Evolutionary conservation across 2,797 vertebrate species (phyloP).

Genomic region (Cossypha polioptera): DNA sequence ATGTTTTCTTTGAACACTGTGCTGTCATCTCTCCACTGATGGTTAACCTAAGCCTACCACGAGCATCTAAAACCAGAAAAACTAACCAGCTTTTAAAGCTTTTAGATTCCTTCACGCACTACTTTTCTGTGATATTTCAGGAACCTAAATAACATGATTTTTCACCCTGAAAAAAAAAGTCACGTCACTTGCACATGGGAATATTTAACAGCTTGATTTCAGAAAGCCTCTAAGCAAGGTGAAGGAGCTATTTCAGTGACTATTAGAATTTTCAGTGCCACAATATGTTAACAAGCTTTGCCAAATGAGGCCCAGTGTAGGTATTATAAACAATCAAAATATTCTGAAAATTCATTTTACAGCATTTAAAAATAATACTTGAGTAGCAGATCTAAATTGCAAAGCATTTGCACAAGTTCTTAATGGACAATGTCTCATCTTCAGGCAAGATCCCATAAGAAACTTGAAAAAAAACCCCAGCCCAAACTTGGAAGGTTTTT

Average conservation of each 20-base stretch:
- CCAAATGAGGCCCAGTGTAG: background rate
- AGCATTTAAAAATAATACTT: background rate
- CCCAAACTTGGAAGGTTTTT: background rate
- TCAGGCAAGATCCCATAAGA: background rate
- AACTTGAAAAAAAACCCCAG: background rate
- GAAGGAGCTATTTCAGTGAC: background rate
- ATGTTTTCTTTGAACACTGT: background rate
- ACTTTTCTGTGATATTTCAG: background rate
- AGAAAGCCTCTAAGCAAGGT: background rate
- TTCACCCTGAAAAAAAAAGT: background rate
- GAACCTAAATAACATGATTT: background rate
- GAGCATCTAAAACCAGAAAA: background rate
- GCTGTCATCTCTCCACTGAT: background rate
- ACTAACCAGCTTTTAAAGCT: background rate
- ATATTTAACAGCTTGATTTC: background rate
- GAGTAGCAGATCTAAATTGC: background rate
- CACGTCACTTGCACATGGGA: background rate
- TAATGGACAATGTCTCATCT: background rate
- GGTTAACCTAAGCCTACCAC: background rate
- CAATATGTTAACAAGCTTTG: background rate
- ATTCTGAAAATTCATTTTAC: background rate
- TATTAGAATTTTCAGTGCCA: background rate
- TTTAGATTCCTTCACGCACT: background rate
- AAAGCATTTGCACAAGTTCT: background rate
- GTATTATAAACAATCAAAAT: background rate